Percentiles rank a stretch among this genome's conserved stretches.
Conservation (phyloP, 2,797 vertebrate species). For the Taeniopygia guttata region DNA sequence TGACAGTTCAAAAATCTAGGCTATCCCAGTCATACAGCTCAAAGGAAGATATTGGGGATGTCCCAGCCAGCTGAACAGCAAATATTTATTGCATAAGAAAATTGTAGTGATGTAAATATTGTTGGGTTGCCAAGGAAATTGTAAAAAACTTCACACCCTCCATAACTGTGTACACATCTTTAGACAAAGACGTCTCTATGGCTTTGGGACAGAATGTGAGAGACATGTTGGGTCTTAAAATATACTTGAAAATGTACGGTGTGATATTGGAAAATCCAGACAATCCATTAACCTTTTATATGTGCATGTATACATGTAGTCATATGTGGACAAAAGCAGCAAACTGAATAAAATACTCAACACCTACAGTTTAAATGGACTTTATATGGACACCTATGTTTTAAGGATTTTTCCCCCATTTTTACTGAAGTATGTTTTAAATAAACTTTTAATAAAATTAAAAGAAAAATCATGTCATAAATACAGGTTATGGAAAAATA, state of each 20-base stretch:
- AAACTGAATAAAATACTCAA: not conserved
- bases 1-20: not conserved
- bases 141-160: not conserved
- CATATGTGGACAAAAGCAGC: not conserved
- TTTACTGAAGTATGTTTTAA: not conserved
- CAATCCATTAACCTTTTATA: not conserved
- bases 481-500: not conserved
- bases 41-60: not conserved
- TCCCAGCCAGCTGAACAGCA: not conserved
- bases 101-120: conserved; percentile 20
- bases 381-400: not conserved
- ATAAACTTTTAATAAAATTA: not conserved
- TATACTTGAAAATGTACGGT: not conserved
- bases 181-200: not conserved
- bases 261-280: not conserved
- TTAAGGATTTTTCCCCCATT: not conserved
- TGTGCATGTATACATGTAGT: rapidly evolving
- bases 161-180: not conserved
- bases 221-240: not conserved
- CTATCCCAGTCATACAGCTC: not conserved
- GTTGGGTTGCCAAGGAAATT: conserved; percentile 34
- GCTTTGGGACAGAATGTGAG: conserved; percentile 2
- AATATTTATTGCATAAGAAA: conserved; percentile 14
- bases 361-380: not conserved
- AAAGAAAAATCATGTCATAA: not conserved